Conservation (phyloP, 1,140 invertebrate genomes). For the Lepidotrigona ventralis region DNA sequence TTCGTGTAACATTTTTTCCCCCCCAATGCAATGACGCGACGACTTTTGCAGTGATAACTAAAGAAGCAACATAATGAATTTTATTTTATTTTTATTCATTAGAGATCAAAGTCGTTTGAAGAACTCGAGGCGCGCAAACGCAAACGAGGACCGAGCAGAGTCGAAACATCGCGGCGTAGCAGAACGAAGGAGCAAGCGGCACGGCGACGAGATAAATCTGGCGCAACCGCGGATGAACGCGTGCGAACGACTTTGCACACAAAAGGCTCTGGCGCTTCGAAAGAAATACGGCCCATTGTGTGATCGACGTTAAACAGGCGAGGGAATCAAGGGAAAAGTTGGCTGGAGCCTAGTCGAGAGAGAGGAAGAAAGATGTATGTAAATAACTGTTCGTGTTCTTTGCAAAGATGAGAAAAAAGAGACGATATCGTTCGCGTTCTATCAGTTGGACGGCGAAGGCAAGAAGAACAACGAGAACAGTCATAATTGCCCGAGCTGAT, state of each 20-base stretch:
- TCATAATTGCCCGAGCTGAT: conserved; percentile 21
- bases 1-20: too few species aligned
- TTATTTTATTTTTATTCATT: too few species aligned
- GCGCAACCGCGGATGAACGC: too few species aligned
- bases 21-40: too few species aligned
- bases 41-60: too few species aligned
- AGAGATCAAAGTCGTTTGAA: too few species aligned
- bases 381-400: neutral
- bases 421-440: conserved; percentile 11
- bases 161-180: neutral
- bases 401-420: neutral
- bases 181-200: neutral
- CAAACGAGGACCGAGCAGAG: neutral
- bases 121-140: neutral
- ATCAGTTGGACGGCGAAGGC: too few species aligned
- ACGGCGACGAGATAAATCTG: neutral
- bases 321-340: neutral
- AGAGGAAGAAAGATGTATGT: neutral
- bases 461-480: conserved; percentile 34
- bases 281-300: conserved; percentile 2
- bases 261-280: neutral
- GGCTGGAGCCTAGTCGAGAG: neutral
- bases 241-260: neutral
- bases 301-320: conserved; percentile 1
- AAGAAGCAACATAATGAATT: too few species aligned